A percentile compares a stretch with the other conserved stretches of the same genome.
These are phyloP conservation scores for Aphaenogaster floridana DNA, from an alignment of 1,140 invertebrate genomes.

Conservation along the genomic window DNA sequence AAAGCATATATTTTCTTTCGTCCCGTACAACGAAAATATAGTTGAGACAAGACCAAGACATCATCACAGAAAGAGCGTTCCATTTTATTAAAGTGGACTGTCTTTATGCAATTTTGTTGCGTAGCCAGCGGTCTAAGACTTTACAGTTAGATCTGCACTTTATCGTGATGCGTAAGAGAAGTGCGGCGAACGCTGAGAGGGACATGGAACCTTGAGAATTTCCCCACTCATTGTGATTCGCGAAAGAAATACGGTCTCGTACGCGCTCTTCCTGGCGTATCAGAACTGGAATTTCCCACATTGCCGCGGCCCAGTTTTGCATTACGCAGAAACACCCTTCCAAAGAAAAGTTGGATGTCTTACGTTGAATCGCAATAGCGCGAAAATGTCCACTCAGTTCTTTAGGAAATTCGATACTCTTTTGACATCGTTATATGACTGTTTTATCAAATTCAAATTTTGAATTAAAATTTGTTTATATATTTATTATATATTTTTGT, in stretches of 20 bases:
- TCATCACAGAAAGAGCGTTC: constrained; percentile 7
- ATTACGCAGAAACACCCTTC: constrained; percentile 21
- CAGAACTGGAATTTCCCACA: constrained; percentile 54
- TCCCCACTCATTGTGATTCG: constrained; percentile 37
- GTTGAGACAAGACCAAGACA: constrained; percentile 11
- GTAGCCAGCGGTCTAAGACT: constrained; percentile 44
- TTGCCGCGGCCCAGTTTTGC: constrained; percentile 42
- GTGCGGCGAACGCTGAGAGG: not conserved
- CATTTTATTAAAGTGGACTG: constrained; percentile 28
- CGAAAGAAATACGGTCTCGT: constrained; percentile 49
- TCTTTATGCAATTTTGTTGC: constrained; percentile 46
- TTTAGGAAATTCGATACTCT: not conserved
- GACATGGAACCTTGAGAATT: constrained; percentile 49
- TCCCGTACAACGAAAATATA: constrained; percentile 6
- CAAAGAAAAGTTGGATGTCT: not conserved
- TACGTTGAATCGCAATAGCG: not conserved
- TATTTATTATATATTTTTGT: not conserved
- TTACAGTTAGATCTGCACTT: constrained; percentile 52
- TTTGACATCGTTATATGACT: not conserved
- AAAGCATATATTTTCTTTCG: not conserved
- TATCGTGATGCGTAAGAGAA: constrained; percentile 36
- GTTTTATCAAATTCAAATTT: not conserved
- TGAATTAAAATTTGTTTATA: not conserved
- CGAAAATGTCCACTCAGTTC: not conserved
- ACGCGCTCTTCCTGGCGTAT: constrained; percentile 40